These are phyloP conservation scores for Pristis pectinata DNA, from an alignment of 2,797 vertebrate species.

Conservation along the genomic window DNA sequence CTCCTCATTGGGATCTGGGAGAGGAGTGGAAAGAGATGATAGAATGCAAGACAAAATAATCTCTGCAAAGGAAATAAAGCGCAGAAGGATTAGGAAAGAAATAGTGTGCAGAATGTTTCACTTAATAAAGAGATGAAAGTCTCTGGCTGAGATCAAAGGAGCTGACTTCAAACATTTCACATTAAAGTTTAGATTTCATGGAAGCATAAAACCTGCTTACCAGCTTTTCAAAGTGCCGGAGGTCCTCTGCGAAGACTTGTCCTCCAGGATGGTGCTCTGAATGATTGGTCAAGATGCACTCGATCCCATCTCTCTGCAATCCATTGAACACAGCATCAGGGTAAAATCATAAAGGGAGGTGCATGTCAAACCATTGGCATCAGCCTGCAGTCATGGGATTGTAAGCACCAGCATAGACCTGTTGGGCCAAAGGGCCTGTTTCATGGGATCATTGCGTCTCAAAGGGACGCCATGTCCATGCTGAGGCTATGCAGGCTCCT, in stretches of 20 bases:
- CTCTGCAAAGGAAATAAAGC: background rate
- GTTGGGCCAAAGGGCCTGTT: background rate
- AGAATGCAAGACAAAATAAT: background rate
- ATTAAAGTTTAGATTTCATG: background rate
- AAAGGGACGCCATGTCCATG: too few relatives aligned
- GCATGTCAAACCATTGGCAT: too few relatives aligned
- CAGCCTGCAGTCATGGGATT: background rate
- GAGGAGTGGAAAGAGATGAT: background rate
- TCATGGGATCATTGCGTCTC: background rate
- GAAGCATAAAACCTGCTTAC: background rate
- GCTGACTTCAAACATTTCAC: background rate
- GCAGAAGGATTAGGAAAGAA: constrained; percentile 1
- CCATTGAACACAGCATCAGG: background rate
- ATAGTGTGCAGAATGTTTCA: background rate
- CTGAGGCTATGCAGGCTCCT: background rate
- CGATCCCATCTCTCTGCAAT: background rate
- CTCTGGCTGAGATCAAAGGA: background rate
- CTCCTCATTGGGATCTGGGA: background rate
- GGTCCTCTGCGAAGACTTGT: background rate
- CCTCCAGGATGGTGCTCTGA: background rate
- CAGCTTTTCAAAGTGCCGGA: constrained; percentile 2
- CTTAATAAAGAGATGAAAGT: background rate
- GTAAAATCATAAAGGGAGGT: background rate
- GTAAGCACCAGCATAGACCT: background rate
- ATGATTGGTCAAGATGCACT: background rate